Base-by-base conservation (phyloP, 2,888 invertebrate species). In the Cephus spinipes region DNA sequence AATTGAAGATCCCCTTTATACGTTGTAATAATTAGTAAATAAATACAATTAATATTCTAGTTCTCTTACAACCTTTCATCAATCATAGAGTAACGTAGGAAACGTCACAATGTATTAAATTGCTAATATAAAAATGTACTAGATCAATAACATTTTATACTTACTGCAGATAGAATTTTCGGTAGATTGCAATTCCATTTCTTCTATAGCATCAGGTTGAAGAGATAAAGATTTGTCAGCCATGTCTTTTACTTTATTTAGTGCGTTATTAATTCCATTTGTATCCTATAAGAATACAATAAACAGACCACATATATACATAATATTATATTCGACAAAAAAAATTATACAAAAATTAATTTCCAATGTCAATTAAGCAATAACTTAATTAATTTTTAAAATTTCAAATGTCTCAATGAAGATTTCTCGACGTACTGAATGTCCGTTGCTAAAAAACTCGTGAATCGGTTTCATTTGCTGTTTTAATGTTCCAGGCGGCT, bases 401-500 rank as follows among this genome's bases (percentile, higher is more conserved):
- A 23, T 55, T 55, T 4, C 40, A 55, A 55, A 55, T 55, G 23
- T 55, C 23, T 55, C 23, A 55, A 15, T 6, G 40, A 23, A 55
- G 1, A 23, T 23, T 55, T 55, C 15, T 23, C 40, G 23, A 55
- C 40, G 40, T 55, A 55, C 40, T 55, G 40, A 23, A 55, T 9
- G 40, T 55, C 40, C 40, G 40, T 55, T 55, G 40, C 23, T 55
- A 55, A 55, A 55, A 23, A 55, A 55, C 2, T 55, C 40, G 40
- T 55, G 40, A 55, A 23, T 23, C 23, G 40, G 40, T 55, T 55
- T 55, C 40, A 55, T 55, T 23, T 55, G 55, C 4, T 75, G 40
- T 40, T 80, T 78, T n/a, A 36, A 55, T 11, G 36, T 76, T 33
- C 55, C 71, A 15, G 35, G 35, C 12, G 71, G 30, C 74, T 81